Evolutionary conservation across 2,113 vertebrate species (phyloP).

Genomic region (Chrysochloris asiatica): DNA sequence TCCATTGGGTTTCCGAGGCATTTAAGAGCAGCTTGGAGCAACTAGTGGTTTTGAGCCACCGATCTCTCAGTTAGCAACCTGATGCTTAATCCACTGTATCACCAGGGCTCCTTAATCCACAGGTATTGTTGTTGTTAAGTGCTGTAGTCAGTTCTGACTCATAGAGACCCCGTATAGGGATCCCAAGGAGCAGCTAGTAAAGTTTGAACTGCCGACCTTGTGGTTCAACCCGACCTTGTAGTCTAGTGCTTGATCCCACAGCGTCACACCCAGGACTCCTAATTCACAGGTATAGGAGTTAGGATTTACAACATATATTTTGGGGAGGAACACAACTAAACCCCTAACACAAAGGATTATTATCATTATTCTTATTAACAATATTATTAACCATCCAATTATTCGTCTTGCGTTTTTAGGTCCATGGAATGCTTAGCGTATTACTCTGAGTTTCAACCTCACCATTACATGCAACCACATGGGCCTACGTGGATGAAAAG

Average conservation of each 20-base stretch:
- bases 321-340: neutral
- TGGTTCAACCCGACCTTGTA: too few species aligned
- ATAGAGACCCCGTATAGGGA: too few species aligned
- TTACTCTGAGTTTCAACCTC: neutral
- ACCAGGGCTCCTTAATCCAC: neutral
- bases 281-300: neutral
- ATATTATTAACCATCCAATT: neutral
- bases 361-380: neutral
- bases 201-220: too few species aligned
- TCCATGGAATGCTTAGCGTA: fast-evolving
- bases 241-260: too few species aligned
- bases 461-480: fast-evolving
- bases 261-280: too few species aligned
- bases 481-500: neutral
- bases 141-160: too few species aligned
- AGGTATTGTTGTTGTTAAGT: neutral
- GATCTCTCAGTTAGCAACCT: too few species aligned
- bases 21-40: too few species aligned
- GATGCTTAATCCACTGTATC: too few species aligned
- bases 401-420: neutral
- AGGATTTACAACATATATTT: neutral
- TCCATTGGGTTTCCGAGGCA: too few species aligned
- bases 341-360: neutral
- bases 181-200: too few species aligned
- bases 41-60: too few species aligned